These are phyloP conservation scores for Microcaecilia unicolor DNA, from an alignment of 2,797 vertebrate genomes.

Conservation along the genomic window DNA sequence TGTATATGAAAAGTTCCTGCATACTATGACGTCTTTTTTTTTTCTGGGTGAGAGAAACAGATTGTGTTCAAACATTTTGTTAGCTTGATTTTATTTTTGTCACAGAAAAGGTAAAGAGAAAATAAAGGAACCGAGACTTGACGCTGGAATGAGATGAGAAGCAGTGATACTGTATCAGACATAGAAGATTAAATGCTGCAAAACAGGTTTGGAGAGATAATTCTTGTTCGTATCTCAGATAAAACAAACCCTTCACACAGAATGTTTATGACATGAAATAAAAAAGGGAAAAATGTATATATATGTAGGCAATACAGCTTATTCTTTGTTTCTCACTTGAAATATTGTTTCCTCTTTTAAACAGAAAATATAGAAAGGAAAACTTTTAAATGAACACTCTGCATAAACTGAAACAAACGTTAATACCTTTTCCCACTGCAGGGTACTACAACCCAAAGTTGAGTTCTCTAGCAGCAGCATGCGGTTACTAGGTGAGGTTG, in stretches of 20 bases:
- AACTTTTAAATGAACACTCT: background rate
- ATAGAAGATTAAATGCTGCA: constrained; percentile 2
- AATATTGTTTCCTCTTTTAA: background rate
- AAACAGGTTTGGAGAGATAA: constrained; percentile 18
- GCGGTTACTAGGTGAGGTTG: background rate
- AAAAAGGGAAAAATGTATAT: background rate
- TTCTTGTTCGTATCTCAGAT: constrained; percentile 14
- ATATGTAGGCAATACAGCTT: background rate
- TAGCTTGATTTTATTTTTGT: background rate
- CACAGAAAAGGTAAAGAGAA: background rate
- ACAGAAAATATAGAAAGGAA: background rate
- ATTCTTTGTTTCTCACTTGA: background rate
- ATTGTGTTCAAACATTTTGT: too few relatives aligned
- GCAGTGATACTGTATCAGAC: constrained; percentile 10
- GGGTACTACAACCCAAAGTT: background rate
- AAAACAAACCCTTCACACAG: background rate
- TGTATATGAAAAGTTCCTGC: too few relatives aligned
- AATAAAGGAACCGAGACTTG: constrained; percentile 13
- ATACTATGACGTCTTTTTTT: too few relatives aligned
- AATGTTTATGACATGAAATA: background rate
- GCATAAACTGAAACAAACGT: background rate
- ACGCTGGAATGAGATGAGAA: background rate
- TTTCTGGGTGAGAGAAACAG: too few relatives aligned
- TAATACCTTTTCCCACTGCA: background rate
- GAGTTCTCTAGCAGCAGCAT: background rate